These are phyloP conservation scores for Nasalis larvatus DNA, from an alignment of 2,113 vertebrate species.

Conservation along the genomic window DNA sequence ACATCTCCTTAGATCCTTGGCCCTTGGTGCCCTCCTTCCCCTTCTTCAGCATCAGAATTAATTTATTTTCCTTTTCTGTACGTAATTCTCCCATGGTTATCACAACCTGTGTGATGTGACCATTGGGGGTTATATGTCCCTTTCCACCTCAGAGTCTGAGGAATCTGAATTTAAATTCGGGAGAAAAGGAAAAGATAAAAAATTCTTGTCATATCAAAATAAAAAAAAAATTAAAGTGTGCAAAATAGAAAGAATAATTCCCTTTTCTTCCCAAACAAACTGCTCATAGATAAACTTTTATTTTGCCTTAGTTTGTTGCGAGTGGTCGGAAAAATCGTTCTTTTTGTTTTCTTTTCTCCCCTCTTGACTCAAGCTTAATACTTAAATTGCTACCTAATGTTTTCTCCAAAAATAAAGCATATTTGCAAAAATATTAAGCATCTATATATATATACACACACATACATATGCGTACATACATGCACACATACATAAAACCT, in stretches of 20 bases:
- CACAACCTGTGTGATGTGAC: not conserved
- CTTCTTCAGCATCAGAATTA: no score
- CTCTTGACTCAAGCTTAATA: not conserved
- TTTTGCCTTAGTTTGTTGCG: not conserved
- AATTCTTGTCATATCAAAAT: no score
- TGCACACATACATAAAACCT: no score
- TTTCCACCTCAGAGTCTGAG: not conserved
- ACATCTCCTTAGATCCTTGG: no score
- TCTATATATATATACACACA: no score
- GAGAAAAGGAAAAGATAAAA: not conserved
- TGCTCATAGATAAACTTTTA: not conserved
- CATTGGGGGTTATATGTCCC: not conserved
- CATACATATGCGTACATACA: rapidly evolving
- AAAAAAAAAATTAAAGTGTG: not conserved
- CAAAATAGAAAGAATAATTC: no score
- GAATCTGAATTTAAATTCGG: no score
- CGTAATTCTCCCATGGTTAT: not conserved
- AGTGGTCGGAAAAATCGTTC: not conserved
- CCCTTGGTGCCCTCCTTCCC: not conserved
- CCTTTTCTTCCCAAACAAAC: no score
- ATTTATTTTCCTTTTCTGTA: not conserved
- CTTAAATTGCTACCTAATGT: not conserved
- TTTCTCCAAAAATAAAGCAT: not conserved
- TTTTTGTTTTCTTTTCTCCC: not conserved
- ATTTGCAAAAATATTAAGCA: no score